phyloP scores from a whole-genome alignment of 2,888 invertebrate species.

The Drosophila nigritarsus region DNA sequence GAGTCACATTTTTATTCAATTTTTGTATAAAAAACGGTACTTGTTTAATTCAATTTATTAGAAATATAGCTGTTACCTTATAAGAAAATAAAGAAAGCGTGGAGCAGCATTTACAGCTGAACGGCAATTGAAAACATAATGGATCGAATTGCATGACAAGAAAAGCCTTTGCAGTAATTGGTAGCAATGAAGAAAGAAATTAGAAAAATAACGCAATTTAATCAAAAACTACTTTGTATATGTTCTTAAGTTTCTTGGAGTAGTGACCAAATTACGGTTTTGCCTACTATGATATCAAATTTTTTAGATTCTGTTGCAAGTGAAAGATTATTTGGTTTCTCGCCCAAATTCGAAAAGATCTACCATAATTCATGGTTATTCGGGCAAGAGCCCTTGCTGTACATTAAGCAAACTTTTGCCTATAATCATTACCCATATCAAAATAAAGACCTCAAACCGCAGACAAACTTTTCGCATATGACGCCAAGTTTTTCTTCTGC shows the following conservation, averaged over 20 bases:
- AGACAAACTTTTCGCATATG: constrained; percentile 78
- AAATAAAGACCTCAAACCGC: constrained; percentile 62
- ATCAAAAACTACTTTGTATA: neutral
- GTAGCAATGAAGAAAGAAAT: neutral
- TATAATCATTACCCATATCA: constrained; percentile 75
- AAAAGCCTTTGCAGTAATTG: neutral
- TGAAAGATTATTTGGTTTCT: constrained; percentile 22
- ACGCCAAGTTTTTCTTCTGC: constrained; percentile 69
- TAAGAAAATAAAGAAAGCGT: neutral
- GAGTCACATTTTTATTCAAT: constrained; percentile 14
- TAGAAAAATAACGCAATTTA: neutral
- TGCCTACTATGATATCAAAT: neutral
- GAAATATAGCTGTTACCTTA: neutral
- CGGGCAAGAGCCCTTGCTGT: constrained; percentile 30
- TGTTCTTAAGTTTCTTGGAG: neutral
- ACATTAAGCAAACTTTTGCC: constrained; percentile 66
- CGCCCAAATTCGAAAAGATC: constrained; percentile 15
- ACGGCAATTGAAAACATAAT: neutral
- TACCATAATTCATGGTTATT: constrained; percentile 53
- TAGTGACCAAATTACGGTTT: neutral
- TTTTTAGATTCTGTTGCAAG: constrained; percentile 16
- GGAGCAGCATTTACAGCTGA: neutral
- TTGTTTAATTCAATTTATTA: neutral
- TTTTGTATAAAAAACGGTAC: neutral
- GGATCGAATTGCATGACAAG: neutral